Evolutionary conservation across 2,888 invertebrate species (phyloP).

Genomic region (Noctuana brunneofusca): DNA sequence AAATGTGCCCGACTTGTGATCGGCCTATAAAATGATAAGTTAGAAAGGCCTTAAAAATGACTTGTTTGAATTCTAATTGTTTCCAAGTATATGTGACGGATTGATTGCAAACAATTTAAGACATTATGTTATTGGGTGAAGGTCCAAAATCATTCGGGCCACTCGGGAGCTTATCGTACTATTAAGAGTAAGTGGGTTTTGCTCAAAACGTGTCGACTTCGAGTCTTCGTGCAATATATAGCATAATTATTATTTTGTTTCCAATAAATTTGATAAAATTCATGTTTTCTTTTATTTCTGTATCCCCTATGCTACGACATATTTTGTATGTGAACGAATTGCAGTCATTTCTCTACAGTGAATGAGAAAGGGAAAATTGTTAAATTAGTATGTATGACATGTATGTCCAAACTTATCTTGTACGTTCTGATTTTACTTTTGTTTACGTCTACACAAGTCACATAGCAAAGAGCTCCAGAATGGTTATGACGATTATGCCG

Average conservation of each 20-base stretch:
- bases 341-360: no score
- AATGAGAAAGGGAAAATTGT: no score
- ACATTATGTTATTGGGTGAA: conserved; percentile 6
- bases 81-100: conserved; percentile 11
- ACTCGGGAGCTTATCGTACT: conserved; percentile 31
- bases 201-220: conserved; percentile 70
- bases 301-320: neutral
- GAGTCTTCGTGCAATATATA: conserved; percentile 81
- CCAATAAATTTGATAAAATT: conserved; percentile 74
- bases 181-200: conserved; percentile 74
- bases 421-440: no score
- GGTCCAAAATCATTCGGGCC: conserved; percentile 38
- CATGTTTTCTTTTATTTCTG: conserved; percentile 41
- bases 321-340: no score
- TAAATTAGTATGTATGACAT: no score
- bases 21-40: neutral
- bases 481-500: no score
- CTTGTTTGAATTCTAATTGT: neutral
- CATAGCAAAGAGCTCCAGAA: no score
- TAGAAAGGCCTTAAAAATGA: neutral
- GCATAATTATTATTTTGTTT: conserved; percentile 83
- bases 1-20: neutral
- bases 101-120: conserved; percentile 13
- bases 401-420: no score
- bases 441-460: no score